Conservation (phyloP, 2,797 vertebrate genomes). For the Pogoniulus pusillus region DNA sequence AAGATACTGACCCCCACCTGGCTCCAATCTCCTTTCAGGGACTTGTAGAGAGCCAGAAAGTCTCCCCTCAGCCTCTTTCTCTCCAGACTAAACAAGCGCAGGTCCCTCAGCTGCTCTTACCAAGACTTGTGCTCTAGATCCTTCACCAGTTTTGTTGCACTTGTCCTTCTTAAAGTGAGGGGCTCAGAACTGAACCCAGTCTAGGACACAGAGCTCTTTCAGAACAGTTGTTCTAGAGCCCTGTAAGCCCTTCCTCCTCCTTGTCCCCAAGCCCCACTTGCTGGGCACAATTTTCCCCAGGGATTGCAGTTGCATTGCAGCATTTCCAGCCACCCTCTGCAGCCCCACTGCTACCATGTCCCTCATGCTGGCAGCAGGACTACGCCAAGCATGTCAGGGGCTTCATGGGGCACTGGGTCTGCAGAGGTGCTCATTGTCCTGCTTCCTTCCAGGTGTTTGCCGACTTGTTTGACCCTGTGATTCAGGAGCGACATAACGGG, state of each 20-base stretch:
- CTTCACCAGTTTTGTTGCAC: background rate
- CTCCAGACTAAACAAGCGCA: too few species aligned
- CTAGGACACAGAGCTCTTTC: background rate
- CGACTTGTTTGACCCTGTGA: slow-evolving; percentile 89
- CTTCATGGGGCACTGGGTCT: background rate
- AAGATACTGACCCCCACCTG: too few species aligned
- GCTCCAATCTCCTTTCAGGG: too few species aligned
- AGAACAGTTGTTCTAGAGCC: background rate
- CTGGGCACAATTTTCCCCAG: accelerated
- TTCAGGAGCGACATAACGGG: slow-evolving; percentile 95
- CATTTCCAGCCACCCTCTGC: too few species aligned
- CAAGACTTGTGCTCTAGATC: background rate
- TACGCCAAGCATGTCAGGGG: background rate
- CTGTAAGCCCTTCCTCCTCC: background rate
- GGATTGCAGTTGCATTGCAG: background rate
- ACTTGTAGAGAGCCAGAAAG: too few species aligned
- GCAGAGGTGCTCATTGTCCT: background rate
- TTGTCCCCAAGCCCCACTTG: background rate
- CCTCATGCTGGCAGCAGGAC: background rate
- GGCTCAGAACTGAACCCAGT: background rate
- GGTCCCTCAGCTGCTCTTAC: background rate
- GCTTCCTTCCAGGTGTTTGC: slow-evolving; percentile 85
- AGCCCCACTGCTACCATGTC: background rate
- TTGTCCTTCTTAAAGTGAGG: background rate
- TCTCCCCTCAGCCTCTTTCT: too few species aligned